Percentiles rank a stretch among this genome's conserved stretches.
phyloP scores from a whole-genome alignment of 2,888 invertebrate genomes.

The Lobophora halterata region DNA sequence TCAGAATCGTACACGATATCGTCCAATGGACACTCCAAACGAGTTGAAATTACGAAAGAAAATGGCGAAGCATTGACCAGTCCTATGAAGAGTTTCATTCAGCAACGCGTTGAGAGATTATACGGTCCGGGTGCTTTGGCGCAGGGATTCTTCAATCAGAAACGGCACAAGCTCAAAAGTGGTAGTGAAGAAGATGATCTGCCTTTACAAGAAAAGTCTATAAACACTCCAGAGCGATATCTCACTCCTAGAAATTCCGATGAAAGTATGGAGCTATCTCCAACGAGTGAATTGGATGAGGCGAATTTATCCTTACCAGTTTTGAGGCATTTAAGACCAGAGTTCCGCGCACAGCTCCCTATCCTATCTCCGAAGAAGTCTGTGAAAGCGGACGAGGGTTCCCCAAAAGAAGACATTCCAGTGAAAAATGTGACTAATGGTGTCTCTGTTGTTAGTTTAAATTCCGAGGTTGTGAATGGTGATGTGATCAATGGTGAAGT shows the following conservation, averaged over 20 bases:
- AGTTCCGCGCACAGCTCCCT: slow-evolving; percentile 91
- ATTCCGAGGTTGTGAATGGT: slow-evolving; percentile 38
- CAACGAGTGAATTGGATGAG: slow-evolving; percentile 52
- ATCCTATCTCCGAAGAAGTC: slow-evolving; percentile 82
- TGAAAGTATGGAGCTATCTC: slow-evolving; percentile 37
- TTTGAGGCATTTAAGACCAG: slow-evolving; percentile 89
- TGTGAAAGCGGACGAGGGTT: slow-evolving; percentile 57
- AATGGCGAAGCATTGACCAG: slow-evolving; percentile 71
- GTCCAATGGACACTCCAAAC: slow-evolving; percentile 69
- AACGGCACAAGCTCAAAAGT: slow-evolving; percentile 73
- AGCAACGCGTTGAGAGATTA: slow-evolving; percentile 92
- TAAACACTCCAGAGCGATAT: slow-evolving; percentile 63
- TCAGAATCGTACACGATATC: slow-evolving; percentile 74
- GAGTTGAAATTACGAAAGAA: slow-evolving; percentile 72
- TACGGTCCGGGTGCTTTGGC: slow-evolving; percentile 94
- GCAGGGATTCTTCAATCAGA: slow-evolving; percentile 89
- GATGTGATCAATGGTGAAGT: slow-evolving; percentile 43
- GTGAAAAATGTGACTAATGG: slow-evolving; percentile 57
- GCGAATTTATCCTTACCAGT: slow-evolving; percentile 83
- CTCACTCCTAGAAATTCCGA: slow-evolving; percentile 49
- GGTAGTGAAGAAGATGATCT: slow-evolving; percentile 63
- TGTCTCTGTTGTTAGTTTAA: slow-evolving; percentile 68
- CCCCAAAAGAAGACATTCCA: slow-evolving; percentile 51
- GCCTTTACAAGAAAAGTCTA: slow-evolving; percentile 63
- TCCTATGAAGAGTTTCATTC: slow-evolving; percentile 89